Evolutionary conservation across 2,888 invertebrate genomes (phyloP).

Genomic region (Tetanocera ferruginea): DNA sequence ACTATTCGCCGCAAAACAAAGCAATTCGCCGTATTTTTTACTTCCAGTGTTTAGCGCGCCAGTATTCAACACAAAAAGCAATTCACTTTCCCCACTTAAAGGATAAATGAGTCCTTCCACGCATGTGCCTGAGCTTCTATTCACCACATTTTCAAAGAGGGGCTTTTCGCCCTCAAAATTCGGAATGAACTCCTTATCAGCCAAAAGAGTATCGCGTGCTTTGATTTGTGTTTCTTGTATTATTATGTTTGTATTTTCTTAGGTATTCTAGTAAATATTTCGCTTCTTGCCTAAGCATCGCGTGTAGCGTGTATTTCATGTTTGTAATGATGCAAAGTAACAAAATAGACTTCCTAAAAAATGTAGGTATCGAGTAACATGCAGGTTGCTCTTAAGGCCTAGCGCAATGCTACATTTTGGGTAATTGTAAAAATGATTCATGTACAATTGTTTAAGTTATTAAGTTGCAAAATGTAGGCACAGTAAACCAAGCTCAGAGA

Average conservation of each 20-base stretch:
- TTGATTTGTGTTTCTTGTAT: not conserved
- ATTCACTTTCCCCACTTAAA: not conserved
- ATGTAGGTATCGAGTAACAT: not conserved
- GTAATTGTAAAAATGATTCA: not conserved
- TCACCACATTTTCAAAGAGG: not conserved
- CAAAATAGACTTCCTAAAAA: not conserved
- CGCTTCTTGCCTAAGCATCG: not conserved
- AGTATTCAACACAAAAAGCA: not conserved
- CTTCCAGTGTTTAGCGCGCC: not conserved
- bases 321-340: not conserved
- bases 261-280: not conserved
- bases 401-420: not conserved
- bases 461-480: slow-evolving; percentile 2
- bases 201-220: not conserved
- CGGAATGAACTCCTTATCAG: slow-evolving; percentile 1
- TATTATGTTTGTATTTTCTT: too few species aligned
- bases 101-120: not conserved
- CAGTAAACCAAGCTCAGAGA: not conserved
- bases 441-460: slow-evolving; percentile 6
- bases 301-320: slow-evolving; percentile 1
- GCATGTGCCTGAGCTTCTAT: not conserved
- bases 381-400: not conserved
- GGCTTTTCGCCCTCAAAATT: not conserved
- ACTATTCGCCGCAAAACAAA: slow-evolving; percentile 27
- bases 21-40: slow-evolving; percentile 30